Percentiles rank a stretch among this genome's conserved stretches.
Conservation (phyloP, 2,113 vertebrate genomes). For the Agelaius tricolor region DNA sequence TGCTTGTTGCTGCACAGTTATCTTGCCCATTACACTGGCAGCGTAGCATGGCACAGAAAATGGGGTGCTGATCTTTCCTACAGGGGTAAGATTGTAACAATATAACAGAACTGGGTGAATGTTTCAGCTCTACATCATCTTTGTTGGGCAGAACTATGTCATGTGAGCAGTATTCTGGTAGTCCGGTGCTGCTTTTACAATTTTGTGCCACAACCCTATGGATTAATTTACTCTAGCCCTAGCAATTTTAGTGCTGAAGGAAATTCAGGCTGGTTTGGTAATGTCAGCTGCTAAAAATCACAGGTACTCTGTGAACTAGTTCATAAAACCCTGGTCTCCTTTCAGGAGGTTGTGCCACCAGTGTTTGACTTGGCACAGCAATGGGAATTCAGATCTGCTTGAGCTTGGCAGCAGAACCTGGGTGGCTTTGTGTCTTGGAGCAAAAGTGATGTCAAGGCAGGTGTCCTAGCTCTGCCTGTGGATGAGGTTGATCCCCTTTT, state of each 20-base stretch:
- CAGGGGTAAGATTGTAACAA: neutral
- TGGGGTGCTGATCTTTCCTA: neutral
- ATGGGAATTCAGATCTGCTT: neutral
- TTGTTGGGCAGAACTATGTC: neutral
- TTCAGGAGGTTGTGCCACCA: neutral
- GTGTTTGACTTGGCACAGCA: neutral
- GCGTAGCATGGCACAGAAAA: neutral
- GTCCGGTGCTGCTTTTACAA: neutral
- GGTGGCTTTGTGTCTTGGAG: neutral
- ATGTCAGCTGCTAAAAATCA: neutral
- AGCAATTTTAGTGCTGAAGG: neutral
- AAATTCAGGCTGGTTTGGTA: neutral
- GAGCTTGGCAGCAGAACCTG: neutral
- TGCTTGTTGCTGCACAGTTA: neutral
- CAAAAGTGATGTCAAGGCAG: neutral
- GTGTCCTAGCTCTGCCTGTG: neutral
- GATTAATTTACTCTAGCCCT: neutral
- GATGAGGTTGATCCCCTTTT: neutral
- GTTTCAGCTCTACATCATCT: neutral
- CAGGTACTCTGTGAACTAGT: neutral
- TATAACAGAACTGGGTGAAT: neutral
- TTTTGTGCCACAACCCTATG: neutral
- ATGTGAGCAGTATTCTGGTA: neutral
- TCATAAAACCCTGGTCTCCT: neutral
- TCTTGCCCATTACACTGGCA: neutral